Evolutionary conservation across 1,140 invertebrate species (phyloP).

Genomic region (Idris sp.): DNA sequence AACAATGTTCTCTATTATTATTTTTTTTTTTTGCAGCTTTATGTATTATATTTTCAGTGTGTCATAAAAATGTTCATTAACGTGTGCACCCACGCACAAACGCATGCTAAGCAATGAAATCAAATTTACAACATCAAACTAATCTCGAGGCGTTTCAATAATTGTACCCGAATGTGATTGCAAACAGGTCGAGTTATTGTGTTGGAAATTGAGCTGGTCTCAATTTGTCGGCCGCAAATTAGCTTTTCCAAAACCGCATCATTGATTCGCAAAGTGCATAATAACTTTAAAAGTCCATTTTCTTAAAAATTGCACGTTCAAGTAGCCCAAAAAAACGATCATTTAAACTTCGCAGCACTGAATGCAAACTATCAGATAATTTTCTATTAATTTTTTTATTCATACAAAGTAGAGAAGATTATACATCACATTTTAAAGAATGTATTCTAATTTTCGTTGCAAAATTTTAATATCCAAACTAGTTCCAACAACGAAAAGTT

Average conservation of each 20-base stretch:
- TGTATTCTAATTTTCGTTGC: too few relatives aligned
- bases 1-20: too few relatives aligned
- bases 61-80: conserved; percentile 29
- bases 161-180: conserved; percentile 6
- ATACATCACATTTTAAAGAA: too few relatives aligned
- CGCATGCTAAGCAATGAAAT: conserved; percentile 7
- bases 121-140: conserved; percentile 24
- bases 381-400: too few relatives aligned
- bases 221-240: conserved; percentile 35
- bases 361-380: too few relatives aligned
- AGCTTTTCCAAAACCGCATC: conserved; percentile 12
- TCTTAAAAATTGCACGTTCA: conserved; percentile 3
- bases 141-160: conserved; percentile 18
- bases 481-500: too few relatives aligned
- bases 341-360: too few relatives aligned
- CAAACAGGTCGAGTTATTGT: conserved; percentile 16
- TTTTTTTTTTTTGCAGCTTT: too few relatives aligned
- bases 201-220: conserved; percentile 21
- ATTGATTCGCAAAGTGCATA: conserved; percentile 19
- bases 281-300: conserved; percentile 25
- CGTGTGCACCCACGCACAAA: background rate
- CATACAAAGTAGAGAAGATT: too few relatives aligned
- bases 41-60: conserved; percentile 17
- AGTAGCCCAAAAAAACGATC: background rate
- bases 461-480: too few relatives aligned